Percentiles rank a stretch among this genome's conserved stretches.
These are phyloP conservation scores for Noctuana brunneofusca DNA, from an alignment of 2,888 invertebrate species.

Conservation along the genomic window DNA sequence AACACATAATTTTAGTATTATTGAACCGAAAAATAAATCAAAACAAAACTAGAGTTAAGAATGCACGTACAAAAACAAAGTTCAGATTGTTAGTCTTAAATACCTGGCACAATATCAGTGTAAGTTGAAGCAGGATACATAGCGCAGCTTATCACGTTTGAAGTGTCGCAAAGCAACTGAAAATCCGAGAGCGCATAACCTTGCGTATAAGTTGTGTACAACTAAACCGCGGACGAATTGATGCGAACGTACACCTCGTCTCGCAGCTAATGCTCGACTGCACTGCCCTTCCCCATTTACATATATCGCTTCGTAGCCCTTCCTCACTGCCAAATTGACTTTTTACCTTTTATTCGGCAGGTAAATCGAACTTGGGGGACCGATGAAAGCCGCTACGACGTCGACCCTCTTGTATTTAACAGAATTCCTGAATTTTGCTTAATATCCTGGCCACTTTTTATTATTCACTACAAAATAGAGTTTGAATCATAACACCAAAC, in stretches of 20 bases:
- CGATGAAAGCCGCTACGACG: constrained; percentile 65
- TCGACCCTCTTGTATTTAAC: constrained; percentile 56
- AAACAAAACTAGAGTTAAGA: not conserved
- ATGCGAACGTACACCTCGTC: constrained; percentile 53
- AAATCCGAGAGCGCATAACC: constrained; percentile 42
- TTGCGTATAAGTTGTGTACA: constrained; percentile 47
- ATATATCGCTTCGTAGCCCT: constrained; percentile 77
- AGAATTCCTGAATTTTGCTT: constrained; percentile 21
- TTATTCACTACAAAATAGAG: constrained; percentile 23
- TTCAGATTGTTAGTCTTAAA: constrained; percentile 9
- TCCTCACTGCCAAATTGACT: constrained; percentile 79
- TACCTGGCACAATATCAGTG: constrained; percentile 69
- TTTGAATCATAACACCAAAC: constrained; percentile 8
- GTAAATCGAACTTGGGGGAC: constrained; percentile 78
- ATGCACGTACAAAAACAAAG: not conserved
- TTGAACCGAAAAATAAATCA: not conserved
- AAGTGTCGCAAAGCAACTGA: constrained; percentile 42
- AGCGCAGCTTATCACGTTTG: constrained; percentile 43
- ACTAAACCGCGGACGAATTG: constrained; percentile 48
- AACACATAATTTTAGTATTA: no score
- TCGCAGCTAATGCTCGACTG: constrained; percentile 62
- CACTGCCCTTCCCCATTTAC: constrained; percentile 80
- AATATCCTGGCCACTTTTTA: constrained; percentile 7
- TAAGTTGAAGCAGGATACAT: constrained; percentile 78
- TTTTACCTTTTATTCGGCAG: constrained; percentile 81